Conservation (phyloP, 2,888 invertebrate species). For the Tetrapedia diversipes region DNA sequence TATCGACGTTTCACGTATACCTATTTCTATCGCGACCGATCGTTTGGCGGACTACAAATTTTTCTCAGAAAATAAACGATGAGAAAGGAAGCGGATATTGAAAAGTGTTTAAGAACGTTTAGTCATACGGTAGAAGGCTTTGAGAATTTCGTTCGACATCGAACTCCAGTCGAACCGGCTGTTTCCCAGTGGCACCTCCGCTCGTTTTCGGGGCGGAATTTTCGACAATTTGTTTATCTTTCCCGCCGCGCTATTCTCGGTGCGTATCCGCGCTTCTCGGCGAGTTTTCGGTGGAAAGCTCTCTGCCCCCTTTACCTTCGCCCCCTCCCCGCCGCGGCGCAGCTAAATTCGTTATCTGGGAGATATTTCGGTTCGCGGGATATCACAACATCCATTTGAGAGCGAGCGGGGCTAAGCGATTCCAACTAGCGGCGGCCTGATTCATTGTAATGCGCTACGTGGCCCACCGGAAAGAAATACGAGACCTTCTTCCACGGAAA, state of each 20-base stretch:
- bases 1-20: too few relatives aligned
- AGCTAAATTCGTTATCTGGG: constrained; percentile 66
- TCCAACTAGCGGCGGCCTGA: constrained; percentile 33
- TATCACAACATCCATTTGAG: constrained; percentile 66
- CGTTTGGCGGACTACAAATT: too few relatives aligned
- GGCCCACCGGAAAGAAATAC: constrained; percentile 43
- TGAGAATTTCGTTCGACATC: not conserved
- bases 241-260: constrained; percentile 58
- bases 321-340: constrained; percentile 21
- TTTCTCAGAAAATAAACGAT: too few relatives aligned
- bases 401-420: constrained; percentile 22
- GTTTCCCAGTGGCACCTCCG: constrained; percentile 2
- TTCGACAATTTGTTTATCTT: constrained; percentile 63
- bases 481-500: constrained; percentile 39
- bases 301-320: constrained; percentile 42
- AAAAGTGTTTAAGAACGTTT: too few relatives aligned
- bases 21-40: too few relatives aligned
- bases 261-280: constrained; percentile 35
- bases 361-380: constrained; percentile 62
- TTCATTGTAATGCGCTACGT: constrained; percentile 56
- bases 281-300: constrained; percentile 28
- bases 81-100: too few relatives aligned
- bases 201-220: constrained; percentile 24
- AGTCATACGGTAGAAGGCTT: too few relatives aligned
- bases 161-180: too few relatives aligned